These are phyloP conservation scores for Prionchulus punctatus DNA, from an alignment of 2,888 invertebrate species.

Conservation along the genomic window DNA sequence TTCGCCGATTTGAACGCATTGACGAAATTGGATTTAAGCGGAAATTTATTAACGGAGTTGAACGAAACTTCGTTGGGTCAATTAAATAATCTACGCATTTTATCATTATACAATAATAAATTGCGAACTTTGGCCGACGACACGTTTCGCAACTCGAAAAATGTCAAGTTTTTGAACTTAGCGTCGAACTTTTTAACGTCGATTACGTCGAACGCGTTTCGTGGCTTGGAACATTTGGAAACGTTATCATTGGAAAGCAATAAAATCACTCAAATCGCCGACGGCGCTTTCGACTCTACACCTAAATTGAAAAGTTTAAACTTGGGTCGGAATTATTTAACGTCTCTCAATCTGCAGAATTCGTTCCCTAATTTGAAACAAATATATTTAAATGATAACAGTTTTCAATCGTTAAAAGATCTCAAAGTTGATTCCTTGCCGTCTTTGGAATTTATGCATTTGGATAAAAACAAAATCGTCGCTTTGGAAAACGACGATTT, in stretches of 20 bases:
- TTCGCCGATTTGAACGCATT: slow-evolving; percentile 17
- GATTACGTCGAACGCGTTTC: slow-evolving; percentile 26
- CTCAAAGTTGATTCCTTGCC: slow-evolving; percentile 1
- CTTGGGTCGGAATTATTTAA: slow-evolving; percentile 33
- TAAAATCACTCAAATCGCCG: slow-evolving; percentile 18
- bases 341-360: slow-evolving; percentile 12
- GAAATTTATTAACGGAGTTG: background rate
- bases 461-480: slow-evolving; percentile 10
- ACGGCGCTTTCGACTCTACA: slow-evolving; percentile 19
- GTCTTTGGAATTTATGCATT: slow-evolving; percentile 2
- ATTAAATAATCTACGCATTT: slow-evolving; percentile 28
- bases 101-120: slow-evolving; percentile 33
- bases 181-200: slow-evolving; percentile 34
- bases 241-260: slow-evolving; percentile 22
- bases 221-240: slow-evolving; percentile 25
- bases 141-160: slow-evolving; percentile 24
- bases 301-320: slow-evolving; percentile 28
- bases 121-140: slow-evolving; percentile 23
- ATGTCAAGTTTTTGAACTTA: slow-evolving; percentile 29
- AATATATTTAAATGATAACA: slow-evolving; percentile 26
- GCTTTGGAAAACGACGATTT: slow-evolving; percentile 19
- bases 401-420: slow-evolving; percentile 13
- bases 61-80: background rate
- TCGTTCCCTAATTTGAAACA: slow-evolving; percentile 19
- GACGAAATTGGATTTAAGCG: slow-evolving; percentile 19